Base-by-base conservation (phyloP, 2,888 invertebrate species). In the Ormyrus nitidulus region DNA sequence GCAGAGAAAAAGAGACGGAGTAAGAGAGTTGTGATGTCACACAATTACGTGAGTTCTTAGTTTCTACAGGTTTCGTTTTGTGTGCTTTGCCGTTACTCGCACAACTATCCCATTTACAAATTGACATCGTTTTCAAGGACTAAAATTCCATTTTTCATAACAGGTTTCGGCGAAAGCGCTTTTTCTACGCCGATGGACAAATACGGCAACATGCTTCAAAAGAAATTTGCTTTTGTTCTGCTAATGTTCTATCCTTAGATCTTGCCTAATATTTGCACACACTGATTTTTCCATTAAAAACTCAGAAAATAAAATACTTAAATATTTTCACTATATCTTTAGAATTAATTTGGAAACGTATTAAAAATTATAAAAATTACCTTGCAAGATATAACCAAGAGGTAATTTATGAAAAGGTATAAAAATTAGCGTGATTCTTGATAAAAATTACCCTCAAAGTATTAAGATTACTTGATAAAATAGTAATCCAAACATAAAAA, bases 11-110 rank as follows among this genome's bases (percentile, higher is more conserved):
- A 51, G 74, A 66, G 11, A 48, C 7, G 34, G 34, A 34, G 34
- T 4, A 2, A 6, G 48, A 54, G 69, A 59, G 34, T 34, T 58
- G 70, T 71, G 77, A 65, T 58, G 58, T 51, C 44, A 64, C 70
- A 51, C 49, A 71, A 71, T 71, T 71, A 65, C 51, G 13, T 44
- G 51, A 58, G 44, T 49, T 76, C 49, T 46, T 69, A n/a, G 49
- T 13, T 58, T 10, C 66, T 59, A 66, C 71, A 65, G 6, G 64
- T 65, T 70, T 65, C 58, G 44, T 71, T 77, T 44, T 77, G 44
- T 44, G 49, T 62, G 70, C 49, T 34, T 64, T 76, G 10, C 46
- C 76, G 54, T 66, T 74, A 74, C n/a, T 6, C 44, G 48, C 5
- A 46, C 73, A 19, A 19, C 11, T 53, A 61, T 75, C 54, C 13